phyloP scores from a whole-genome alignment of 2,797 vertebrate species.

The Oryzias dopingdopingensis region DNA sequence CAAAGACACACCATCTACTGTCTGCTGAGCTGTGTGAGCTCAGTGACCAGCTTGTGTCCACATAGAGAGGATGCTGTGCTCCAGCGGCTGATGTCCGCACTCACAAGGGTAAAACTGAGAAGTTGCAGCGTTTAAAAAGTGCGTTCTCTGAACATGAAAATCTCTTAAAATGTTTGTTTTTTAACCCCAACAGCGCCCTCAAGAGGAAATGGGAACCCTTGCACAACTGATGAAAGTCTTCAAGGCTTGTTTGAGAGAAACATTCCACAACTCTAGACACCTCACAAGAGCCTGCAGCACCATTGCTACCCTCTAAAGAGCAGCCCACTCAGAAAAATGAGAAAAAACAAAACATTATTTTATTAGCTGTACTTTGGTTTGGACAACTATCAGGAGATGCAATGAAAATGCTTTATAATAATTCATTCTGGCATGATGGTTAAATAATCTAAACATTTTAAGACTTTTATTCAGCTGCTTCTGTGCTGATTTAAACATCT shows the following conservation, averaged over 20 bases:
- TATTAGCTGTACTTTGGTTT: too few relatives aligned
- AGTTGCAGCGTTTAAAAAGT: not conserved
- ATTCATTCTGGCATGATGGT: too few relatives aligned
- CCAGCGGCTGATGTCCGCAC: conserved; percentile 67
- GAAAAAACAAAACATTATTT: not conserved
- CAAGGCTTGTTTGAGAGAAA: conserved; percentile 60
- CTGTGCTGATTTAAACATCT: not conserved
- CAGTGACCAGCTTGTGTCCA: conserved; percentile 74
- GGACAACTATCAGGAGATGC: too few relatives aligned
- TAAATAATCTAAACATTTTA: too few relatives aligned
- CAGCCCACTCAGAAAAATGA: not conserved
- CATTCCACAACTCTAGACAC: conserved; percentile 32
- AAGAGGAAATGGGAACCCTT: conserved; percentile 57
- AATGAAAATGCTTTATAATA: too few relatives aligned
- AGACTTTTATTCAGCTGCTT: not conserved
- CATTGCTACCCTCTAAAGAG: conserved; percentile 35
- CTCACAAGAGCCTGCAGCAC: conserved; percentile 39
- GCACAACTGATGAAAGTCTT: conserved; percentile 62
- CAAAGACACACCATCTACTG: conserved; percentile 77
- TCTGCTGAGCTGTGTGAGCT: conserved; percentile 77
- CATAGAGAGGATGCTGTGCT: conserved; percentile 76
- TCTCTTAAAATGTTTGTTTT: not conserved
- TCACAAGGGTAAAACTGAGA: conserved; percentile 74
- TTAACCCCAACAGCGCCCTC: conserved; percentile 49
- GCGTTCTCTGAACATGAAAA: not conserved